Base-by-base conservation (phyloP, 2,797 vertebrate species). In the Momotus momota region DNA sequence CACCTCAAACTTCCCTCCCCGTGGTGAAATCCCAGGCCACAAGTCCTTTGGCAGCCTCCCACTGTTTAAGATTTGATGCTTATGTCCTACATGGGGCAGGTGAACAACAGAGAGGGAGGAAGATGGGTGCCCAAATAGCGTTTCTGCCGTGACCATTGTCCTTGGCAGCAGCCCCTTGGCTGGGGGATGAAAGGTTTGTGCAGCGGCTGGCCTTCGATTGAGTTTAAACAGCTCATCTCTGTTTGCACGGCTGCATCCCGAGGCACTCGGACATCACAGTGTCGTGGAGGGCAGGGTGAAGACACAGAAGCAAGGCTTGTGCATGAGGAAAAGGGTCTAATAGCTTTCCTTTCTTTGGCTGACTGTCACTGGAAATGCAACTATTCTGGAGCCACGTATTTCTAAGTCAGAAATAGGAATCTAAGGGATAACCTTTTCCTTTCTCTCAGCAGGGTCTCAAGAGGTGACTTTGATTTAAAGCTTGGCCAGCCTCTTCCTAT, bases 391-490 rank as follows among this genome's bases (percentile, higher is more conserved):
- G 60, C 43, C 17, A 57, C 22, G 2, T 26, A 10, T 70, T 86
- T 89, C 62, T 25, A 27, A 61, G 55, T 48, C 5, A 74, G 69
- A 83, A 88, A 67, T 6, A 75, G 51, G 17, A 40, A 90, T 75
- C 45, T 1, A 16, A 69, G 70, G 54, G 29, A 60, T 90, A 90
- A 94, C 71, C 69, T 95, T 95, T 96, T 80, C 74, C 25, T 73
- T 94, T 89, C 54, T 64, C 79, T 40, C 72, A 22, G 33, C 66
- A 80, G 64, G 92, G 6, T 43, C 43, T 79, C 57, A 10, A 77
- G 69, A 79, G 17, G n/a, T 90, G 88, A 88, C 17, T 94, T 79
- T 94, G 90, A 95, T 95, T 93, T 94, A 94, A 54, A 95, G 27
- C n/a, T 54, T 40, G n/a, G 41, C 35, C 57, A 86, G 18, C 12